These are phyloP conservation scores for Hemibagrus guttatus DNA, from an alignment of 2,797 vertebrate species.

Conservation along the genomic window DNA sequence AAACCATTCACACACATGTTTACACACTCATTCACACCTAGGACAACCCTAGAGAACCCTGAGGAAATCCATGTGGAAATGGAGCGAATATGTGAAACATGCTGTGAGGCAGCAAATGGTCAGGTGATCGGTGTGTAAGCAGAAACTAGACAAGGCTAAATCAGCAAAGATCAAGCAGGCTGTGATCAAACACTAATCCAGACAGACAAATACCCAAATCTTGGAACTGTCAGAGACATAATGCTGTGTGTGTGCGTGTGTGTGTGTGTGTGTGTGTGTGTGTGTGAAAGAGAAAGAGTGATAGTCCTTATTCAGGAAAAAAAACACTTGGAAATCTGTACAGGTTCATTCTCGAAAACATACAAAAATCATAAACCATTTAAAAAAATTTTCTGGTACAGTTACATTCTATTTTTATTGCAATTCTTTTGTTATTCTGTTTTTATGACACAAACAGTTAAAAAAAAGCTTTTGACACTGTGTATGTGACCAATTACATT, in stretches of 20 bases:
- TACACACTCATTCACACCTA: neutral
- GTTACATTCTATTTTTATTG: no score
- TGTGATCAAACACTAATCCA: neutral
- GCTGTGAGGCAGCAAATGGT: neutral
- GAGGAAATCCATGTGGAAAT: neutral
- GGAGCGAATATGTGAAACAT: neutral
- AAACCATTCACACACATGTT: neutral
- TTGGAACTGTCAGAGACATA: neutral
- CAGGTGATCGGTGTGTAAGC: neutral
- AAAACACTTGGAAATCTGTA: neutral
- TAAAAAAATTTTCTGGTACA: no score
- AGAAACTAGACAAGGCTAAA: neutral
- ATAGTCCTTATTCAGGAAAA: no score
- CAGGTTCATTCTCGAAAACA: neutral
- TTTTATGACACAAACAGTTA: no score
- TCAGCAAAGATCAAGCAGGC: neutral
- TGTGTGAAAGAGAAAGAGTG: neutral
- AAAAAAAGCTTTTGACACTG: no score
- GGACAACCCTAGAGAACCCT: neutral
- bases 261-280: neutral
- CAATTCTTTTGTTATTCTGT: no score
- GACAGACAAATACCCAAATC: conserved; percentile 1
- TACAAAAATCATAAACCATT: neutral
- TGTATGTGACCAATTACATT: no score
- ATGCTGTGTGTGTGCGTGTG: neutral